Conservation (phyloP, 2,888 invertebrate genomes). For the Keiferia lycopersicella region DNA sequence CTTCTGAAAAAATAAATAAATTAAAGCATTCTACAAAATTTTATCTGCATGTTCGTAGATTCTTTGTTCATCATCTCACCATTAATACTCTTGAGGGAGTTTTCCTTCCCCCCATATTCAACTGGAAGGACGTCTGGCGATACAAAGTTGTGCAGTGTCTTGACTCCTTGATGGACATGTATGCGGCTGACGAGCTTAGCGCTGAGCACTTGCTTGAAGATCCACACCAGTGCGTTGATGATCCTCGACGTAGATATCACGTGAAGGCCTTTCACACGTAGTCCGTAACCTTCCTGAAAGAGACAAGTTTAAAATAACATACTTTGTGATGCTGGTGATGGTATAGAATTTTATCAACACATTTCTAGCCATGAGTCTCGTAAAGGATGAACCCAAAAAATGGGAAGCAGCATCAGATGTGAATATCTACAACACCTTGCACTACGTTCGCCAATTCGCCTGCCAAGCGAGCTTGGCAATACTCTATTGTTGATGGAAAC, state of each 20-base stretch:
- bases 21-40: too few species aligned
- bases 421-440: too few species aligned
- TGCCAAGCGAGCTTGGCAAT: too few species aligned
- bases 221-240: constrained; percentile 44
- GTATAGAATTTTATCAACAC: too few species aligned
- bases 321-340: too few species aligned
- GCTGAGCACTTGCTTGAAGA: constrained; percentile 54
- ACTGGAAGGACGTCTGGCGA: constrained; percentile 50
- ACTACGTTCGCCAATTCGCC: too few species aligned
- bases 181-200: constrained; percentile 51
- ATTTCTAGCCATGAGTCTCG: too few species aligned
- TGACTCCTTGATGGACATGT: constrained; percentile 42
- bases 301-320: too few species aligned
- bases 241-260: constrained; percentile 51
- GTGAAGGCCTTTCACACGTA: constrained; percentile 55
- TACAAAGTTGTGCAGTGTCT: constrained; percentile 44
- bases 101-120: constrained; percentile 59
- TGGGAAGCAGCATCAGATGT: too few species aligned
- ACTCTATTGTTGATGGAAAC: too few species aligned
- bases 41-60: too few species aligned
- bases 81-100: constrained; percentile 40
- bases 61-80: constrained; percentile 38
- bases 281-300: constrained; percentile 60
- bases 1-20: constrained; percentile 30
- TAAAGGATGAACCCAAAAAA: too few species aligned